phyloP scores from a whole-genome alignment of 2,113 vertebrate species.

The Pteronura brasiliensis region DNA sequence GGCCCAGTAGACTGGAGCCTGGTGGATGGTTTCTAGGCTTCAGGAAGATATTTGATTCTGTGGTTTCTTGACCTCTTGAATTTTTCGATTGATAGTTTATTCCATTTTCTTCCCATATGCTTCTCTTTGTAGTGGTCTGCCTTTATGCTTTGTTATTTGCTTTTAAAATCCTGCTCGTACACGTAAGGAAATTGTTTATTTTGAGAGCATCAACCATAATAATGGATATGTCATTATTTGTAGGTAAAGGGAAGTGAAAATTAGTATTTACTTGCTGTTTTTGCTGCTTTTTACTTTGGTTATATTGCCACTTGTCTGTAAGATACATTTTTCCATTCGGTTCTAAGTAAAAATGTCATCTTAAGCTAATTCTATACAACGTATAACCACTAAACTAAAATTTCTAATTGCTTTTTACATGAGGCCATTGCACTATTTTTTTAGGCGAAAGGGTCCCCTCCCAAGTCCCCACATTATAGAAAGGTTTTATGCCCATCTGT shows the following conservation, averaged over 20 bases:
- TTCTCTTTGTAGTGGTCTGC: neutral
- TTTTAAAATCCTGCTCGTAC: neutral
- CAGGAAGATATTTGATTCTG: neutral
- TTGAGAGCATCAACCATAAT: neutral
- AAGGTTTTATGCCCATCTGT: neutral
- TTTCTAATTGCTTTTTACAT: neutral
- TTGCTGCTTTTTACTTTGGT: neutral
- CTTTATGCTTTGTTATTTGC: neutral
- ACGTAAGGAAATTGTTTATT: constrained; percentile 15
- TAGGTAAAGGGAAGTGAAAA: neutral
- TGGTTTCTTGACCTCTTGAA: neutral
- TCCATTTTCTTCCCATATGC: neutral
- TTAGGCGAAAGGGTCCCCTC: neutral
- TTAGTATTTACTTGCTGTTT: neutral
- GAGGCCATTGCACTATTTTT: neutral
- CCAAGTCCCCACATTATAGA: neutral
- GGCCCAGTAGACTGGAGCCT: neutral
- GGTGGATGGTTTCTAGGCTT: neutral
- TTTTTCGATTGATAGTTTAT: neutral
- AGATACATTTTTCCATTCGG: neutral
- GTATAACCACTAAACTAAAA: neutral
- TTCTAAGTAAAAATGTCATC: constrained; percentile 32
- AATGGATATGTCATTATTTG: neutral
- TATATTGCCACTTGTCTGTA: neutral
- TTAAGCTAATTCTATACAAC: neutral